Percentiles rank a stretch among this genome's conserved stretches.
Conservation (phyloP, 2,797 vertebrate genomes). For the Falco columbarius region DNA sequence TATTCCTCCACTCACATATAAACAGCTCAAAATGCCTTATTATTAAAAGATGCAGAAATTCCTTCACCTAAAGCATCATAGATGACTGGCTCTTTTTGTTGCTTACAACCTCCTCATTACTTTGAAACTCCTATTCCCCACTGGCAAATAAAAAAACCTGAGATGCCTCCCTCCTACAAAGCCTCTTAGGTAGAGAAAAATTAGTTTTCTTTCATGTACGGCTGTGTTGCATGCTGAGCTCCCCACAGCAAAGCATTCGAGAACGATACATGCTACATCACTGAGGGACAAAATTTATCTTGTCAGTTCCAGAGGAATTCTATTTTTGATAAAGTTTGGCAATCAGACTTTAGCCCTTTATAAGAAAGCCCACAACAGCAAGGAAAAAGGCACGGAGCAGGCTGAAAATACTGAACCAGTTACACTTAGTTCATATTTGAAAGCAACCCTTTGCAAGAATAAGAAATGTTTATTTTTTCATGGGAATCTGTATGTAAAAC, state of each 20-base stretch:
- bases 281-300: neutral
- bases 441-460: neutral
- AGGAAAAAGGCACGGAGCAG: neutral
- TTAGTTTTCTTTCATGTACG: neutral
- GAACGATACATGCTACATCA: neutral
- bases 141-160: neutral
- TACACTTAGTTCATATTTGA: neutral
- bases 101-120: neutral
- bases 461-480: constrained; percentile 15
- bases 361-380: neutral
- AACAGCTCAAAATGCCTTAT: neutral
- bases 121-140: neutral
- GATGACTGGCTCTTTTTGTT: neutral
- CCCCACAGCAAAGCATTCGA: neutral
- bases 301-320: neutral
- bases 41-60: neutral
- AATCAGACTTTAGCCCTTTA: neutral
- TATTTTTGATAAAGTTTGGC: neutral
- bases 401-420: neutral
- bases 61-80: neutral
- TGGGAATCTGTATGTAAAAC: neutral
- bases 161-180: neutral
- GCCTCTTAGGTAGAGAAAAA: neutral
- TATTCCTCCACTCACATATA: neutral
- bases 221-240: neutral